Conservation (phyloP, 2,797 vertebrate genomes). For the Pseudocheirus occidentalis region DNA sequence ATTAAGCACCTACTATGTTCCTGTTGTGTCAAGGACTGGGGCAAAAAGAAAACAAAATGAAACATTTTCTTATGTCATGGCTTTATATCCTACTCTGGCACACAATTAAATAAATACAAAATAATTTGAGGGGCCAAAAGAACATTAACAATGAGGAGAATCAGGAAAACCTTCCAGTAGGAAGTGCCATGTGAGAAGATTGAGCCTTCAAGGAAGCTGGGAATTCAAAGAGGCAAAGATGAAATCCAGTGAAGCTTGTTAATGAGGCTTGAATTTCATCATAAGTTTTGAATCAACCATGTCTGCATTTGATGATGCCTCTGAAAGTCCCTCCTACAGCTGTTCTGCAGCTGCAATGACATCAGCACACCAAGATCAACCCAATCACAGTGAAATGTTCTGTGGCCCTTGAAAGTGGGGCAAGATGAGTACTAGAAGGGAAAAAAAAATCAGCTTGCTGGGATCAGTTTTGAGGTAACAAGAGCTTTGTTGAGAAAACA, state of each 20-base stretch:
- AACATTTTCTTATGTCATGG: neutral
- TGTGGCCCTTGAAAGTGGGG: neutral
- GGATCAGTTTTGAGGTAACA: neutral
- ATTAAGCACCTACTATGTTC: neutral
- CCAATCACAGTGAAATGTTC: conserved; percentile 20
- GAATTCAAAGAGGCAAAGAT: neutral
- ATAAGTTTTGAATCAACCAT: conserved; percentile 41
- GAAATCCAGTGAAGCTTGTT: neutral
- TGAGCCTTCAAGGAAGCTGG: neutral
- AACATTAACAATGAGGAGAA: neutral
- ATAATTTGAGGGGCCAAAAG: neutral
- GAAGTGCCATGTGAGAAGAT: neutral
- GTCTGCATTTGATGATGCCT: conserved; percentile 2
- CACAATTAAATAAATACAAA: neutral
- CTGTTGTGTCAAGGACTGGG: neutral
- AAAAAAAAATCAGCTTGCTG: neutral
- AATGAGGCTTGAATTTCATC: neutral
- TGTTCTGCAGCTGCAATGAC: conserved; percentile 54
- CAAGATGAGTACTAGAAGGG: neutral
- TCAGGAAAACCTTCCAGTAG: neutral
- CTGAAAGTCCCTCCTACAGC: conserved; percentile 22
- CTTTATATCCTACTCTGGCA: neutral
- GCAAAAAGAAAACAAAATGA: neutral
- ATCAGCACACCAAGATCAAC: conserved; percentile 15
- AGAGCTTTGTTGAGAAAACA: neutral